phyloP scores from a whole-genome alignment of 2,113 vertebrate genomes.

The Bubo blakistoni region DNA sequence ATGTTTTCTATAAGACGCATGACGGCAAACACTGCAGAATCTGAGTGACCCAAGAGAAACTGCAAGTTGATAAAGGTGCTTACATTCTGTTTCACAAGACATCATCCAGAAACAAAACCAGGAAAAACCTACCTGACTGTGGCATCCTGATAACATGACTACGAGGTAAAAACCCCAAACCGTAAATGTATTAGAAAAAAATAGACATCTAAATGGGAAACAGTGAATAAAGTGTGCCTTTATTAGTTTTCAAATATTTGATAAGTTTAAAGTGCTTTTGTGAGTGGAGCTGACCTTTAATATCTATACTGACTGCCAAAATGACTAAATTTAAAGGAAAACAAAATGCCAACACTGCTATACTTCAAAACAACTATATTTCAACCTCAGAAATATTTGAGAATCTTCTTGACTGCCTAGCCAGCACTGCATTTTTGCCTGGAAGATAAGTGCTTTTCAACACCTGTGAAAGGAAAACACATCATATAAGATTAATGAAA shows the following conservation, averaged over 20 bases:
- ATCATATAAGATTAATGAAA: neutral
- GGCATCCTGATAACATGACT: neutral
- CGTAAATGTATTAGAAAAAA: neutral
- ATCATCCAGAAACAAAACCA: neutral
- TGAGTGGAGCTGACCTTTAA: constrained; percentile 27
- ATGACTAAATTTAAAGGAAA: neutral
- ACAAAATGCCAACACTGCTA: neutral
- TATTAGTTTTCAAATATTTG: neutral
- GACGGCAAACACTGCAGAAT: neutral
- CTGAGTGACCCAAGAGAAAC: neutral
- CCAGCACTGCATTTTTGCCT: neutral
- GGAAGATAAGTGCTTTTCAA: neutral
- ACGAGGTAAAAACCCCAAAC: neutral
- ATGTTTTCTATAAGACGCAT: neutral
- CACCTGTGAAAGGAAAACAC: neutral
- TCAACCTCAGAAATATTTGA: neutral
- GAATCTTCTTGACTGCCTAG: neutral
- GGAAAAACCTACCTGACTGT: neutral
- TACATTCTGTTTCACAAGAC: neutral
- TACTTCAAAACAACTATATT: neutral
- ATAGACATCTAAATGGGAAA: neutral
- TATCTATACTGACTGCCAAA: neutral
- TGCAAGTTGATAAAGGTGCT: neutral
- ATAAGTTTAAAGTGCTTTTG: neutral
- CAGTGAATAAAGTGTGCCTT: neutral